Evolutionary conservation across 2,888 invertebrate genomes (phyloP), one percentile per base, ranked within the genome.

Genomic region (Hypena proboscidalis): DNA sequence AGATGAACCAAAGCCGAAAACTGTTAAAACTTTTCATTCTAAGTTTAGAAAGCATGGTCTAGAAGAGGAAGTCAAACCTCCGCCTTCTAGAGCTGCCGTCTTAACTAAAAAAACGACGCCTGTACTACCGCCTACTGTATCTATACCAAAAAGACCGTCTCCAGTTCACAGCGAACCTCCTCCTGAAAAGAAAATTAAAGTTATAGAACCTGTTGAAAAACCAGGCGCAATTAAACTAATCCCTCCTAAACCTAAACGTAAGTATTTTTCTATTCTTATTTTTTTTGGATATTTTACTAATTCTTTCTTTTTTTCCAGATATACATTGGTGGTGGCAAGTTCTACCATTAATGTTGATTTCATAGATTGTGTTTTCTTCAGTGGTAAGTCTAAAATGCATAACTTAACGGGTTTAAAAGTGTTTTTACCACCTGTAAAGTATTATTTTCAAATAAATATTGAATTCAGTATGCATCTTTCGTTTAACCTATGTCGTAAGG

Each of bases 31-130:
- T 8, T 97, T 95, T 78, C 95, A 97, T 83, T 96, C 97, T 0
- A 97, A 97, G 86, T 97, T 98, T 90, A 93, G 98, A 58, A 97
- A 97, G 33, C 97, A 97, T 68, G 98, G 97, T 21, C 84, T 98
- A 37, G 96, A 96, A 74, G 97, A 97, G 80, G 97, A 96, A 86
- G 93, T 94, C 0, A 96, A 96, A 70, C 96, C 96, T n/a, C 96
- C 97, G 7, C 95, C 95, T 1, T 95, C 96, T 2, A 92, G 96
- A 41, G 93, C 94, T 34, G 90, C 93, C 0, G 80, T 93, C 1
- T 93, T 95, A 67, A 88, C 76, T 51, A 90, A 90, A 74, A 92
- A 94, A 53, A 80, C 92, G 0, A 81, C 91, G 32, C 76, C 91
- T 26, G 80, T 90, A 53, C 70, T 92, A 58, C 89, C 92, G 14